Evolutionary conservation across 2,888 invertebrate species (phyloP), one percentile per base, ranked within the genome.

Genomic region (Metacarcinus magister): DNA sequence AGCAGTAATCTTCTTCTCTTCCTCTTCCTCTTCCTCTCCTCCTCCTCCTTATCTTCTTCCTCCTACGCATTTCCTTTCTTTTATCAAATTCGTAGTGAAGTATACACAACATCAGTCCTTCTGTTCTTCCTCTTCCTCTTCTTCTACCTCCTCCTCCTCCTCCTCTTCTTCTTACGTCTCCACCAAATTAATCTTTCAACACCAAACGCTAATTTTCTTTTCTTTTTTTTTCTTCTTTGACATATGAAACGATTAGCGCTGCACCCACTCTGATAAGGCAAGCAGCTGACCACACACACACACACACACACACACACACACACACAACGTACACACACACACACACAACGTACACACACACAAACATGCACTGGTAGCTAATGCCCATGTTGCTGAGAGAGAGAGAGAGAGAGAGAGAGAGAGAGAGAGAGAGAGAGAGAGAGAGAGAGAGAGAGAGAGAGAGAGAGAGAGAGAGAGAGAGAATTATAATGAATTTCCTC

Each of bases 341-440:
- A n/a, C n/a, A n/a, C n/a, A n/a, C n/a, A n/a, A n/a, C n/a, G n/a
- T n/a, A n/a, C n/a, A n/a, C n/a, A n/a, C n/a, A n/a, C 67, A 67
- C 67, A 67, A 8, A 67, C 67, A 67, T 19, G 19, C 67, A 67
- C 67, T 16, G 13, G 48, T 7, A 48, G 48, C 48, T 10, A 48
- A 10, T 10, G 48, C 48, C 16, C 19, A 23, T n/a, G 19, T 13
- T 19, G 28, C 16, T 10, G 94, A 94, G 82, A 82, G 82, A 94
- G 43, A 82, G 87, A 94, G 82, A 82, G 94, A 94, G 82, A 94
- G 94, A 94, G 82, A 94, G 94, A 94, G 82, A 94, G 94, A 94
- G 94, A 94, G 94, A 94, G 94, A 94, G 94, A 94, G 82, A 94
- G 94, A 94, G 82, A 94, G 94, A 44, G 75, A 46, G 48, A 93